Evolutionary conservation across 2,888 invertebrate genomes (phyloP).

Genomic region (Ditula angustiorana): DNA sequence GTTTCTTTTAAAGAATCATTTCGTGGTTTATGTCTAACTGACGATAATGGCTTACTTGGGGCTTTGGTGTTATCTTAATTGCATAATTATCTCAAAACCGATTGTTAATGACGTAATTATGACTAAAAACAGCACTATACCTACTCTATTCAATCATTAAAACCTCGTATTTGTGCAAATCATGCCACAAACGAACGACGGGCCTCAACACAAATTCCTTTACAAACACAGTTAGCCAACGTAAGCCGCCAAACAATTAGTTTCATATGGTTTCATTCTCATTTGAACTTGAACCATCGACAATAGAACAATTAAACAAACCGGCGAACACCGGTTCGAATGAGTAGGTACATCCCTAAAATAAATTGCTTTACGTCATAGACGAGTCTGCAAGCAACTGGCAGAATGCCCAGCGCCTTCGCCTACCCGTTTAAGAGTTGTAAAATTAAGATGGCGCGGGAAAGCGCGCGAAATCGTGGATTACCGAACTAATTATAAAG

Average conservation of each 20-base stretch:
- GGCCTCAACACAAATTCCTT: background rate
- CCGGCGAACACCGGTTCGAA: conserved; percentile 28
- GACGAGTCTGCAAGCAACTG: conserved; percentile 7
- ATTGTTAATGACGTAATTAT: background rate
- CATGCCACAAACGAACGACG: too few relatives aligned
- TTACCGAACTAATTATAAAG: background rate
- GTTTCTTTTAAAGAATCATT: background rate
- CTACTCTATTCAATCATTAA: background rate
- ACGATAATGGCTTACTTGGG: background rate
- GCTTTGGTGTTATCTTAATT: background rate
- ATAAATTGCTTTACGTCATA: conserved; percentile 18
- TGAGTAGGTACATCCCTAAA: conserved; percentile 19
- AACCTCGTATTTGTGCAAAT: background rate
- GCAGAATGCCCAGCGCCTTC: conserved; percentile 17
- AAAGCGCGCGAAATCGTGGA: conserved; percentile 1
- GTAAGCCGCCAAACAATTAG: background rate
- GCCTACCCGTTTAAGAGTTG: conserved; percentile 12
- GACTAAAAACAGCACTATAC: background rate
- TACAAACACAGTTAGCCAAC: conserved; percentile 1
- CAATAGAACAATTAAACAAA: conserved; percentile 13
- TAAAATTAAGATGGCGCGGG: background rate
- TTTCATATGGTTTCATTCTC: conserved; percentile 5
- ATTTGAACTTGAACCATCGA: conserved; percentile 22
- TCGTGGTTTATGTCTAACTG: background rate
- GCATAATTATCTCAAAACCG: background rate